Evolutionary conservation across 2,113 vertebrate genomes (phyloP).

Genomic region (Clarias gariepinus): DNA sequence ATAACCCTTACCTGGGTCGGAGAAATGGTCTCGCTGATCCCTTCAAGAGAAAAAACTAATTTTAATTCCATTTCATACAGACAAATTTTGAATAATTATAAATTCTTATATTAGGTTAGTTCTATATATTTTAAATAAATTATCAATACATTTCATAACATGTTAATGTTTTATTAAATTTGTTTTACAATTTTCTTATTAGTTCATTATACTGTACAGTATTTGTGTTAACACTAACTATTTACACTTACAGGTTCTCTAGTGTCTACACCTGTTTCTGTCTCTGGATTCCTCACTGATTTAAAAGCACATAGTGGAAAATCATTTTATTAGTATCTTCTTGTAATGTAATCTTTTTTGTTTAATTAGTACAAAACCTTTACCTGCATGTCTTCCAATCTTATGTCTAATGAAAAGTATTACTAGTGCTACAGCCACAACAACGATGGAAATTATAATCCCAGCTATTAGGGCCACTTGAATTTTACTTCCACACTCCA

Average conservation of each 20-base stretch:
- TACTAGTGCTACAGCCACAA: no score
- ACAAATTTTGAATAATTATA: background rate
- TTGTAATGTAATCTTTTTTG: background rate
- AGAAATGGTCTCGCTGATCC: background rate
- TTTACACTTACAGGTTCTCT: background rate
- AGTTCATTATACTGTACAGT: background rate
- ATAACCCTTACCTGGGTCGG: background rate
- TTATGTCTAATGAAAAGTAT: background rate
- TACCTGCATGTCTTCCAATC: background rate
- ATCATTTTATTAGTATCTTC: background rate
- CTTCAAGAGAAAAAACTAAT: background rate
- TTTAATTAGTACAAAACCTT: background rate
- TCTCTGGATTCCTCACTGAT: background rate
- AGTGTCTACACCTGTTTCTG: background rate
- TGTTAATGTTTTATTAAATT: background rate
- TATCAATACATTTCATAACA: no score
- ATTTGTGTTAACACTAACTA: background rate
- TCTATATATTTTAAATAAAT: no score
- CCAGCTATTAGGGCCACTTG: background rate
- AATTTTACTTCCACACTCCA: slow-evolving; percentile 7
- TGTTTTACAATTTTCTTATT: background rate
- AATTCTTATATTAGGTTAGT: no score
- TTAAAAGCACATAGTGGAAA: background rate
- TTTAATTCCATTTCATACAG: background rate
- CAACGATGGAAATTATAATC: background rate